phyloP scores from a whole-genome alignment of 1,140 invertebrate species.

The Andricus grossulariae region DNA sequence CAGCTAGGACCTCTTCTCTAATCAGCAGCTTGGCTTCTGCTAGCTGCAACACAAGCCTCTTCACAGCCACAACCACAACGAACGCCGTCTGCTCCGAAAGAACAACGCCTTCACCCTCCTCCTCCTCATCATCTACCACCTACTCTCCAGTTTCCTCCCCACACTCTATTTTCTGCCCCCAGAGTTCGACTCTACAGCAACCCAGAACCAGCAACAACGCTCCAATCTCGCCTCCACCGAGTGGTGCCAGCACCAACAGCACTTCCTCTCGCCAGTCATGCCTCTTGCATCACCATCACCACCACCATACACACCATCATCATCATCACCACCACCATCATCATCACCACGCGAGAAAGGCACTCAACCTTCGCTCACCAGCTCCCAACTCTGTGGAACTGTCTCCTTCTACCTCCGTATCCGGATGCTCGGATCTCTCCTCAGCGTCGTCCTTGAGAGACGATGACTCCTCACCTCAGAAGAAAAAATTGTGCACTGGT shows the following conservation, averaged over 20 bases:
- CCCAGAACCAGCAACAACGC: conserved; percentile 44
- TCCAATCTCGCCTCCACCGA: conserved; percentile 51
- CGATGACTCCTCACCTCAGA: conserved; percentile 54
- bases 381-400: conserved; percentile 32
- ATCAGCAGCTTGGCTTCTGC: conserved; percentile 60
- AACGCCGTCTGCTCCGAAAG: conserved; percentile 37
- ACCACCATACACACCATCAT: conserved; percentile 49
- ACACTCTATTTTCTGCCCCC: conserved; percentile 36
- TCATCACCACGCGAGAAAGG: conserved; percentile 47
- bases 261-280: conserved; percentile 53
- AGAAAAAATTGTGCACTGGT: conserved; percentile 65
- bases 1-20: conserved; percentile 55
- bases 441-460: conserved; percentile 32
- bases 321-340: conserved; percentile 62
- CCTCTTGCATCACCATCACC: conserved; percentile 53
- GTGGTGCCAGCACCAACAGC: conserved; percentile 39
- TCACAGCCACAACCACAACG: conserved; percentile 54
- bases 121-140: conserved; percentile 49
- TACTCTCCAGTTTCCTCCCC: conserved; percentile 46
- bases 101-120: conserved; percentile 44
- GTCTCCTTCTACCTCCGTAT: conserved; percentile 37
- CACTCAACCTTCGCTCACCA: conserved; percentile 36
- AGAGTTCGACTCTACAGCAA: conserved; percentile 34
- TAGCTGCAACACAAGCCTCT: conserved; percentile 48
- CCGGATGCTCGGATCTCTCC: conserved; percentile 37